Percentiles rank a stretch among this genome's conserved stretches.
Evolutionary conservation across 2,113 vertebrate species (phyloP).

Genomic region (Hippocampus mohnikei): DNA sequence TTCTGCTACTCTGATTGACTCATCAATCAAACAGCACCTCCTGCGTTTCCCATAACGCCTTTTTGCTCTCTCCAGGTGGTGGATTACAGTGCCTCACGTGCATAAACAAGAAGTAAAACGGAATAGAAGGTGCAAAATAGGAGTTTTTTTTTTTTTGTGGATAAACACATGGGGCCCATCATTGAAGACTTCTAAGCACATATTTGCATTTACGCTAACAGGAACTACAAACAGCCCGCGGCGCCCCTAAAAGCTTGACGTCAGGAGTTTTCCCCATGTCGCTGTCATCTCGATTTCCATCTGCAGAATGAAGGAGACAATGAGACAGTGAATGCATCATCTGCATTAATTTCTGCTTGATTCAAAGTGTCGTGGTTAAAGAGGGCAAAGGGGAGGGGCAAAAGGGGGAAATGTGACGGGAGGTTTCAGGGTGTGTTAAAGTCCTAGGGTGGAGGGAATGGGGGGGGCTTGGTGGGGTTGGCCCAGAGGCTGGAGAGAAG

Average conservation of each 20-base stretch:
- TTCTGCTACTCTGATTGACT: conserved; percentile 75
- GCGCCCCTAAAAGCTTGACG: conserved; percentile 44
- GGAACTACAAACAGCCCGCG: conserved; percentile 27
- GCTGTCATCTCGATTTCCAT: conserved; percentile 49
- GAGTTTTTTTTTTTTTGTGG: neutral
- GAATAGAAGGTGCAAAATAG: neutral
- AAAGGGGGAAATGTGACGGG: conserved; percentile 16
- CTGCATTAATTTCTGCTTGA: conserved; percentile 63
- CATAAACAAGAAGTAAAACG: neutral
- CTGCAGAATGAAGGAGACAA: conserved; percentile 42
- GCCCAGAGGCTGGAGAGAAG: conserved; percentile 36
- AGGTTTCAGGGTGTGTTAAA: neutral
- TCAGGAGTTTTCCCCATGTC: conserved; percentile 34
- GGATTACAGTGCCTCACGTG: conserved; percentile 42
- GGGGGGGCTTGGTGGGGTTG: conserved; percentile 26
- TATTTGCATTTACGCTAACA: conserved; percentile 18
- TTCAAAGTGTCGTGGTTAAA: conserved; percentile 65
- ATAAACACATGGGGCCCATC: neutral
- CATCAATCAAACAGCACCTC: conserved; percentile 73
- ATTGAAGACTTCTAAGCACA: neutral
- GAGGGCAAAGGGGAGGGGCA: conserved; percentile 61
- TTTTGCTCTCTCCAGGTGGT: conserved; percentile 64
- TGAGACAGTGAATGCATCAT: conserved; percentile 62
- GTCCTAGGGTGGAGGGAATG: neutral
- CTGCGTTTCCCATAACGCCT: conserved; percentile 62